Conservation (phyloP, 2,797 vertebrate genomes). For the Tamandua tetradactyla region DNA sequence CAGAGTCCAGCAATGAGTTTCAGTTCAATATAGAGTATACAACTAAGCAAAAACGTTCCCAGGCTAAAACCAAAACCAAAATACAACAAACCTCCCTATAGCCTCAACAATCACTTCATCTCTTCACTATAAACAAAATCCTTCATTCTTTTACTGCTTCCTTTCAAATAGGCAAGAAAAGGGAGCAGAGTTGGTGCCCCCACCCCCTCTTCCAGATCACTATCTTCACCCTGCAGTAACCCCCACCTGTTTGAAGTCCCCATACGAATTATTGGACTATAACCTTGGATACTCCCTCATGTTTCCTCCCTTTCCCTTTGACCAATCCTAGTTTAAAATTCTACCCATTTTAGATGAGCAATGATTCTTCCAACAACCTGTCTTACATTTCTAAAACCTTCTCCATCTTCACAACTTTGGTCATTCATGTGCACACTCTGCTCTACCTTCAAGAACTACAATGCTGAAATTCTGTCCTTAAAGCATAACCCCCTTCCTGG, state of each 20-base stretch:
- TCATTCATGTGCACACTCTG: not conserved
- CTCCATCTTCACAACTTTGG: not conserved
- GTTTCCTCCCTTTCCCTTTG: not conserved
- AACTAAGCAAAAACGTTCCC: slow-evolving; percentile 18
- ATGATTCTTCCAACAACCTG: not conserved
- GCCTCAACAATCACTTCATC: not conserved
- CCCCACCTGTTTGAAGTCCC: not conserved
- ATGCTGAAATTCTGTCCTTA: slow-evolving; percentile 17
- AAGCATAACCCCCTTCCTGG: not conserved
- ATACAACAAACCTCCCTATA: not conserved
- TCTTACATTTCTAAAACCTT: slow-evolving; percentile 23
- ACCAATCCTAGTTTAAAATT: slow-evolving; percentile 39
- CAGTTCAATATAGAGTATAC: not conserved
- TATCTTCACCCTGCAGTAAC: not conserved
- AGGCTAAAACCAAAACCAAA: slow-evolving; percentile 29
- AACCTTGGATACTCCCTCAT: not conserved
- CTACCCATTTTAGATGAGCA: not conserved
- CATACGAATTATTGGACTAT: not conserved
- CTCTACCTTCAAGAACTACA: not conserved
- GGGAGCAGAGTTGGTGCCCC: not conserved
- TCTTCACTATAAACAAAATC: not conserved
- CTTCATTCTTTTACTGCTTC: not conserved
- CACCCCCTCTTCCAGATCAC: not conserved
- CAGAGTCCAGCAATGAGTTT: slow-evolving; percentile 30
- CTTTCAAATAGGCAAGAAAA: not conserved